phyloP scores from a whole-genome alignment of 2,888 invertebrate species.

The Caenorhabditis macrosperma region DNA sequence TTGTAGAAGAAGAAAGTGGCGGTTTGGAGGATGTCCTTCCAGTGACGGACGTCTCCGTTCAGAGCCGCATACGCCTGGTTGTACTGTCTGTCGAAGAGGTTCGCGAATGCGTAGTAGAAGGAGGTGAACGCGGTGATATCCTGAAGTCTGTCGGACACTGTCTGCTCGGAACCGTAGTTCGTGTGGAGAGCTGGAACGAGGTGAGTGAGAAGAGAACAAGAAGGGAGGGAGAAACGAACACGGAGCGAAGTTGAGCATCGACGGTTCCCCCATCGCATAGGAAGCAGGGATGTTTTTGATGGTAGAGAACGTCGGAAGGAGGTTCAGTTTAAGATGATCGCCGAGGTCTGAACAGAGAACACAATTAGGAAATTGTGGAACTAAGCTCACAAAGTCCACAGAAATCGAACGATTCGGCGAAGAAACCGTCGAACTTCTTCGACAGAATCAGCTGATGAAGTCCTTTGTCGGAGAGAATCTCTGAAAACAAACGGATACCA shows the following conservation, averaged over 20 bases:
- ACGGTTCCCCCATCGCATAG: slow-evolving; percentile 37
- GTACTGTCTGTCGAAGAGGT: slow-evolving; percentile 33
- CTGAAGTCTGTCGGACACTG: slow-evolving; percentile 27
- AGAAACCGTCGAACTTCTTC: slow-evolving; percentile 30
- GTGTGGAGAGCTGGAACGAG: slow-evolving; percentile 20
- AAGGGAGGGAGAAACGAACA: neutral
- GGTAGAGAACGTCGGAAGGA: slow-evolving; percentile 39
- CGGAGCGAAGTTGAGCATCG: slow-evolving; percentile 25
- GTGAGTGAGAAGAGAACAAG: neutral
- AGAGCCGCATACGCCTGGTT: slow-evolving; percentile 19
- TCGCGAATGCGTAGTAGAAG: slow-evolving; percentile 41
- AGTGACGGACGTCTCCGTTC: slow-evolving; percentile 32
- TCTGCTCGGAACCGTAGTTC: slow-evolving; percentile 28
- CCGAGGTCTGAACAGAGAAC: slow-evolving; percentile 22
- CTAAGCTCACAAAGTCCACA: slow-evolving; percentile 21
- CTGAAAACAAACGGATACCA: slow-evolving; percentile 12
- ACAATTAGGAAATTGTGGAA: neutral
- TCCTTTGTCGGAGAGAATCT: slow-evolving; percentile 18
- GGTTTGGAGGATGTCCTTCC: slow-evolving; percentile 37
- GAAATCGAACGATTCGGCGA: slow-evolving; percentile 41
- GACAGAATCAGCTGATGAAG: slow-evolving; percentile 19
- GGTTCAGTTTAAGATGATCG: slow-evolving; percentile 33
- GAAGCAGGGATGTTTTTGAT: slow-evolving; percentile 33
- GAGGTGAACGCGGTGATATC: slow-evolving; percentile 32
- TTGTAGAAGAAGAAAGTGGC: slow-evolving; percentile 39